Evolutionary conservation across 2,113 vertebrate species (phyloP), one percentile per base, ranked within the genome.

Genomic region (Tympanuchus pallidicinctus): DNA sequence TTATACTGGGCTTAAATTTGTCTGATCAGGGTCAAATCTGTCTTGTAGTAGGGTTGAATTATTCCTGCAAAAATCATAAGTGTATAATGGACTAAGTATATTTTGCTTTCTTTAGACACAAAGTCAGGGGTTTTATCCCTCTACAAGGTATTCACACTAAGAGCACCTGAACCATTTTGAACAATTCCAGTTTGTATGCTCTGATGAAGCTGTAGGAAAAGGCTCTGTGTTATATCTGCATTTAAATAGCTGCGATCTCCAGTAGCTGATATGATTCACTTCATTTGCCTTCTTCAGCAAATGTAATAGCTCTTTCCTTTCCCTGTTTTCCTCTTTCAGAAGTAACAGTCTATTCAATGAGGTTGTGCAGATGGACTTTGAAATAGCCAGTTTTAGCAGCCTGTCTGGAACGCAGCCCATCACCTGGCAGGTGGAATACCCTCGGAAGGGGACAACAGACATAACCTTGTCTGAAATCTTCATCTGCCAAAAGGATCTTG

Each of bases 351-450:
- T 96, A 14, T 98, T 98, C 97, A 98, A 96, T 34, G 98, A 98
- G 96, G 98, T 99, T 10, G 97, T 98, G 92, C 98, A 99, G 97
- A 97, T 99, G 97, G 98, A 98, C 96, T 98, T 99, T 70, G 99
- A 99, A 95, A 97, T 99, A 67, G 97, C 99, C 94, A 98, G 97
- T 82, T 98, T 98, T 93, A 98, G 98, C 92, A 98, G 98, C 94
- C 98, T 98, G 4, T 98, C 98, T 7, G 99, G 98, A 84, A 98
- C 98, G 0, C 98, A 99, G 87, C 98, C 98, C 77, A 98, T 99
- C 97, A 97, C 97, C 69, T 99, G 99, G 99, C 99, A 99, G 97
- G 98, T 99, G 95, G 99, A 99, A 73, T 99, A 99, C 91, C 98
- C 98, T 0, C 97, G 92, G n/a, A 98, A 94, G 27, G 98, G 97